phyloP scores from a whole-genome alignment of 2,888 invertebrate genomes.

The Nymphalis urticae region DNA sequence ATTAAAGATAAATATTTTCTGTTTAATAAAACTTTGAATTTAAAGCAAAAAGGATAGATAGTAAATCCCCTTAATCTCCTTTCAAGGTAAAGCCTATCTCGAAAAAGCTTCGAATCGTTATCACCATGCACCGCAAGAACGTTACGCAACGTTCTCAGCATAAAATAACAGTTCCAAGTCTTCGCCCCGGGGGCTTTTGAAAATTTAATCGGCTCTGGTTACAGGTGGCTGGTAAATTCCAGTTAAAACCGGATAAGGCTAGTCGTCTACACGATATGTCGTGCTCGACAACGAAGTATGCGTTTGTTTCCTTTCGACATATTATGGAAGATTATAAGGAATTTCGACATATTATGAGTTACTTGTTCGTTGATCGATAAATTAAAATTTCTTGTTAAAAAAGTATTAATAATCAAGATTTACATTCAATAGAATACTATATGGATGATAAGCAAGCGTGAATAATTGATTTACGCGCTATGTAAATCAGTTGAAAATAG shows the following conservation, averaged over 20 bases:
- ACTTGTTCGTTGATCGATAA: neutral
- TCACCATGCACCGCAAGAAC: neutral
- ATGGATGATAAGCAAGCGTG: no score
- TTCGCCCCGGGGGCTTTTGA: conserved; percentile 46
- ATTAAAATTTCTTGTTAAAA: no score
- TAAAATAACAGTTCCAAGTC: conserved; percentile 33
- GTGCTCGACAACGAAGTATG: neutral
- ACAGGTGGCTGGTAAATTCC: conserved; percentile 71
- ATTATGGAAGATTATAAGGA: no score
- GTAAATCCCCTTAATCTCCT: neutral
- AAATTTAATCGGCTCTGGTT: conserved; percentile 61
- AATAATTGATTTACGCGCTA: no score
- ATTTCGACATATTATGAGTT: neutral
- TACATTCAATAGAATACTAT: no score
- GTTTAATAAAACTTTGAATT: neutral
- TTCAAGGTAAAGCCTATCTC: neutral
- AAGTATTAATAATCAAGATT: no score
- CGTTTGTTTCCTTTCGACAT: neutral
- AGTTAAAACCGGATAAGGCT: conserved; percentile 52
- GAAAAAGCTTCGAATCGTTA: neutral
- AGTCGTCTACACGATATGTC: neutral
- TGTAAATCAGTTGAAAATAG: no score
- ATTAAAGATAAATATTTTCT: neutral
- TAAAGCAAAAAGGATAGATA: neutral
- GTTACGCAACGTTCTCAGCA: conserved; percentile 9